Percentiles rank a stretch among this genome's conserved stretches.
These are phyloP conservation scores for Hydrolagus colliei DNA, from an alignment of 2,797 vertebrate species.

Conservation along the genomic window DNA sequence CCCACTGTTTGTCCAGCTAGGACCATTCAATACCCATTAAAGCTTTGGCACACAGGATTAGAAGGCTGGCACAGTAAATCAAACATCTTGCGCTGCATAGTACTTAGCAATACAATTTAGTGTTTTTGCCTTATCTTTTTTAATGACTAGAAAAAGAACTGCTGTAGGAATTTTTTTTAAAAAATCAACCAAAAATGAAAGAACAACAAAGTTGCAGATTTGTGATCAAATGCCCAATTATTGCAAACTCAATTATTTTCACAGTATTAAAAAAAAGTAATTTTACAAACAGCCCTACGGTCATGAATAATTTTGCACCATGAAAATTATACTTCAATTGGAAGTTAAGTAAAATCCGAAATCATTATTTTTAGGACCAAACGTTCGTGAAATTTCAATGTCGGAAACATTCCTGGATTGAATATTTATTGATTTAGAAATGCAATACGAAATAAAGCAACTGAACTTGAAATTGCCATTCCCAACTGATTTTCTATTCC, in stretches of 20 bases:
- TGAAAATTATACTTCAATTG: constrained; percentile 4
- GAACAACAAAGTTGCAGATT: not conserved
- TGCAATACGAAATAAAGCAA: not conserved
- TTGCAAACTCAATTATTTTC: not conserved
- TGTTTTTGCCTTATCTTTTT: not conserved
- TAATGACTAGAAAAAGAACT: not conserved
- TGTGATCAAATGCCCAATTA: not conserved
- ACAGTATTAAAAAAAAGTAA: not conserved
- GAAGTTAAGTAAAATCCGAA: not conserved
- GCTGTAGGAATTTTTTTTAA: not conserved
- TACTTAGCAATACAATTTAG: no score
- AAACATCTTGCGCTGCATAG: no score
- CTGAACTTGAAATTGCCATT: not conserved
- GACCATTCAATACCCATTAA: no score
- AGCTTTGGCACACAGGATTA: no score
- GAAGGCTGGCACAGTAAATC: no score
- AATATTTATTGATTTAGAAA: not conserved
- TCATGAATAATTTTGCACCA: constrained; percentile 11
- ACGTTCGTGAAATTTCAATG: not conserved
- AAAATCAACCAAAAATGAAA: not conserved
- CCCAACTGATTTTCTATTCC: not conserved
- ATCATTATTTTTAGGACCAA: not conserved
- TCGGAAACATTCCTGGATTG: not conserved
- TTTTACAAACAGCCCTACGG: not conserved
- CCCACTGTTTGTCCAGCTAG: no score